Evolutionary conservation across 2,888 invertebrate genomes (phyloP), one percentile per base, ranked within the genome.

Genomic region (Cephonodes hylas): DNA sequence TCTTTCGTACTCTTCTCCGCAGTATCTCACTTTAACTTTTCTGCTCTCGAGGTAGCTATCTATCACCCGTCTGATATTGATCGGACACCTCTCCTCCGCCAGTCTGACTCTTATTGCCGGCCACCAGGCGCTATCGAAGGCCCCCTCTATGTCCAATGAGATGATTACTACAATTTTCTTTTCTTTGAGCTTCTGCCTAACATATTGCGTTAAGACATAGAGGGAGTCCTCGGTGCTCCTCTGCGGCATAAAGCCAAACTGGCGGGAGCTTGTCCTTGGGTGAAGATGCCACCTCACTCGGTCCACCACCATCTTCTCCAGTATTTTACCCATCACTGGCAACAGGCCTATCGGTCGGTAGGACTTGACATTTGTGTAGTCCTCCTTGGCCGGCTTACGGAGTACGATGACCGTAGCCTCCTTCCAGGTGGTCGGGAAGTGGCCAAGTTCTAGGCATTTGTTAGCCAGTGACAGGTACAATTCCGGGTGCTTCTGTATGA

Each of bases 341-440:
- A 64, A 10, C 2, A 64, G 42, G 15, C 64, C 61, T 4, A 64
- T 64, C 2, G 64, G 64, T 22, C 64, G 13, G 60, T 63, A 66
- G 3, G 60, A 64, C 42, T 62, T 62, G 0, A 59, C n/a, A n/a
- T n/a, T n/a, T n/a, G n/a, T n/a, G n/a, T n/a, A n/a, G n/a, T n/a
- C n/a, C n/a, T n/a, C n/a, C 56, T 15, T 23, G 1, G n/a, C n/a
- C n/a, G n/a, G n/a, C 13, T 67, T 67, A 1, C 61, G 57, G 1
- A 68, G 38, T 0, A 63, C 38, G 2, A 62, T 25, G 0, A 66
- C 62, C 3, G 25, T 42, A 2, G 42, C 27, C 42, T 0, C 15
- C 27, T 44, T 27, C 42, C 68, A 70, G 1, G 72, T 72, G n/a
- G 70, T 69, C 0, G 71, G 62, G 0, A 66, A 66, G 4, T 69